Evolutionary conservation across 2,797 vertebrate species (phyloP), one percentile per base, ranked within the genome.

Genomic region (Heliangelus exortis): DNA sequence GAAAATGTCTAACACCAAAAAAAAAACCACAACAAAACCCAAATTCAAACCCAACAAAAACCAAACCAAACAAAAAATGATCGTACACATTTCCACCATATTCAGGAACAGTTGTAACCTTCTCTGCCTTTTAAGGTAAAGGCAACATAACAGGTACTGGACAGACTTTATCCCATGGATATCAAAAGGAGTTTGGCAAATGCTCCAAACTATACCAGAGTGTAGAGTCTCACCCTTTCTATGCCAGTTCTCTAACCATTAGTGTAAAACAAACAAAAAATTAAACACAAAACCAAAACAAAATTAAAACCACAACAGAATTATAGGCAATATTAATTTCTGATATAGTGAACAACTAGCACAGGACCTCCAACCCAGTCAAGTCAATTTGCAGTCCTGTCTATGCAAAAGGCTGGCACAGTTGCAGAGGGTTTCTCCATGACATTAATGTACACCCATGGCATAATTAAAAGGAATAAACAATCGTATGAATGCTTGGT

Each of bases 371-470:
- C 34, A 53, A 61, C 7, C 12, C 36, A 51, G 36, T 26, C 50
- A 47, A 36, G 28, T 26, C 28, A 39, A 23, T 36, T 16, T 68
- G 14, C 62, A 59, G 11, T 21, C 15, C 36, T 58, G 10, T 28
- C 62, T 81, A 31, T 7, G 15, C 14, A 50, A 34, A 53, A 74
- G 25, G 28, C 22, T 72, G 18, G 12, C 90, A 69, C 3, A 58
- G 15, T 19, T 50, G 19, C 43, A 87, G 34, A 41, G 9, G 7
- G 15, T 12, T 90, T 66, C 51, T 36, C 26, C 1, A 0, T 41
- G 28, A 57, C 15, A 74, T 6, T n/a, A 3, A 0, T 5, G 7
- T 15, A 25, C 4, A 26, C 2, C 3, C 12, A 23, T 41, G 50
- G 75, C 34, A n/a, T n/a, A 81, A 71, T 31, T 7, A 74, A 29